Conservation (phyloP, 2,888 invertebrate genomes). For the Julus scanicus region DNA sequence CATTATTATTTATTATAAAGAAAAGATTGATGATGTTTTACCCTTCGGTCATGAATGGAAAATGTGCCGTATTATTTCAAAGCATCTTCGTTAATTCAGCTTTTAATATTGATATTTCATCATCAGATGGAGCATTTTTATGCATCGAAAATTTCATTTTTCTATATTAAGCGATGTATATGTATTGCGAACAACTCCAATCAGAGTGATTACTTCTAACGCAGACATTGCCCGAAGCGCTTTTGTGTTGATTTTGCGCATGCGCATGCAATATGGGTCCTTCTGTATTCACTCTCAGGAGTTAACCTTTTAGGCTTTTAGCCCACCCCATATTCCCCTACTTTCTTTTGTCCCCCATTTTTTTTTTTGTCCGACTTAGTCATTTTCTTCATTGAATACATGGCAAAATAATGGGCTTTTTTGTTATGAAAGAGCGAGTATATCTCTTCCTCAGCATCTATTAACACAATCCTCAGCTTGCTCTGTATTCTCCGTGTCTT, state of each 20-base stretch:
- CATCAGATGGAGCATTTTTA: background rate
- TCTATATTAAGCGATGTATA: too few relatives aligned
- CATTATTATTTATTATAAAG: background rate
- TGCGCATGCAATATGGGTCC: background rate
- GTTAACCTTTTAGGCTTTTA: background rate
- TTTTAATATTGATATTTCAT: background rate
- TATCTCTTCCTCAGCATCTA: background rate
- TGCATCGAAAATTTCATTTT: background rate
- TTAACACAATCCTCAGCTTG: background rate
- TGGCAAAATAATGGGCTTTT: conserved; percentile 31
- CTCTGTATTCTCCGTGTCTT: background rate
- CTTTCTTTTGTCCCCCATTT: background rate
- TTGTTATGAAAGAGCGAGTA: background rate
- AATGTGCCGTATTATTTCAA: background rate
- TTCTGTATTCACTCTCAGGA: background rate
- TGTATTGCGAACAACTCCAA: background rate
- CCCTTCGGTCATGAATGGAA: background rate
- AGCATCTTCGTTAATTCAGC: background rate
- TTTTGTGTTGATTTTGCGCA: background rate
- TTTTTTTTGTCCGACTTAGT: background rate
- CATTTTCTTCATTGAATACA: conserved; percentile 37
- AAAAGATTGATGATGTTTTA: background rate
- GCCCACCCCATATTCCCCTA: background rate
- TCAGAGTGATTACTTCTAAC: background rate
- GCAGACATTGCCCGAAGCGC: background rate